These are phyloP conservation scores for Crenichthys baileyi DNA, from an alignment of 2,797 vertebrate genomes.

Conservation along the genomic window DNA sequence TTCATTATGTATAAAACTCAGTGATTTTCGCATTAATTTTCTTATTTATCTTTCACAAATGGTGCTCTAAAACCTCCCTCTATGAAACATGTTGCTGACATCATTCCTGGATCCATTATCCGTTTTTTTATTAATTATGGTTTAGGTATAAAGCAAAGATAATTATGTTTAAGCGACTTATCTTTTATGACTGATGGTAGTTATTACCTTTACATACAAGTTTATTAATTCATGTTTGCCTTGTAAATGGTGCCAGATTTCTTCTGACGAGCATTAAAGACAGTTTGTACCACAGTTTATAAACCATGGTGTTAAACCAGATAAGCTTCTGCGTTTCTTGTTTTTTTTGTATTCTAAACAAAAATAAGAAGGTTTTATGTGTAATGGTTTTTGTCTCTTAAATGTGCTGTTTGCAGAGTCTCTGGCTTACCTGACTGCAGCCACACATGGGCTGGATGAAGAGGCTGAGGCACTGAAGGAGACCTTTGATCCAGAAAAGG, in stretches of 20 bases:
- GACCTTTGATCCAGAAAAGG: constrained; percentile 94
- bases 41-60: background rate
- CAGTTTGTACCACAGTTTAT: background rate
- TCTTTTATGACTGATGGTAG: background rate
- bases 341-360: background rate
- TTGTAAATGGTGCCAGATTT: background rate
- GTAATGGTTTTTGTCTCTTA: background rate
- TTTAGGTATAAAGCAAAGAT: background rate
- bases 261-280: background rate
- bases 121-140: background rate
- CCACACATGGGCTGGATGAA: constrained; percentile 94
- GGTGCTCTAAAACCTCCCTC: background rate
- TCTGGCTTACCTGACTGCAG: constrained; percentile 95
- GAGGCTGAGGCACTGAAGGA: constrained; percentile 92
- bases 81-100: background rate
- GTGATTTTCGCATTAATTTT: background rate
- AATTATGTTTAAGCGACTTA: background rate
- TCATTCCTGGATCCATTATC: too few species aligned
- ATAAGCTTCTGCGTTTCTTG: background rate
- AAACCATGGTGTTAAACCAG: background rate
- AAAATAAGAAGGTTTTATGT: background rate
- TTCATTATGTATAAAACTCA: background rate
- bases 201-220: too few species aligned
- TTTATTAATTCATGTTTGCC: background rate
- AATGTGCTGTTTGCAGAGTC: constrained; percentile 82